Evolutionary conservation across 2,113 vertebrate genomes (phyloP).

Genomic region (Paraplagusia blochii): DNA sequence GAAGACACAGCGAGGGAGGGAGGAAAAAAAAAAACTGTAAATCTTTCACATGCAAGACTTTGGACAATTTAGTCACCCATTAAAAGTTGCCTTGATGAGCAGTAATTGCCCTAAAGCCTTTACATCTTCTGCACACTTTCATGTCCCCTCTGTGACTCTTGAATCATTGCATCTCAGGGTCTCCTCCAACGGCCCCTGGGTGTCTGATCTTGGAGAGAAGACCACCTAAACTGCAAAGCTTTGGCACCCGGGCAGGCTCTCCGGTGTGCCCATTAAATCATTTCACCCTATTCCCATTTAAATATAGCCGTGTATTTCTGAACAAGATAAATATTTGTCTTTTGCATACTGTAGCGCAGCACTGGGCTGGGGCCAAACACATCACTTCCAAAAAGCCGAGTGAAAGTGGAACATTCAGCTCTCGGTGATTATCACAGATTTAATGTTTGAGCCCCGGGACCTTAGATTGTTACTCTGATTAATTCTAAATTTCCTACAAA

Average conservation of each 20-base stretch:
- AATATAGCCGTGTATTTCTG: constrained; percentile 72
- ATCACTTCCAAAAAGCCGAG: constrained; percentile 53
- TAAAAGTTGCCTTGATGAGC: constrained; percentile 64
- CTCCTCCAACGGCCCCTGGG: constrained; percentile 61
- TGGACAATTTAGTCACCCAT: constrained; percentile 61
- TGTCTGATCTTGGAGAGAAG: constrained; percentile 61
- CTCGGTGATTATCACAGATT: constrained; percentile 58
- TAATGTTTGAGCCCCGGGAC: constrained; percentile 43
- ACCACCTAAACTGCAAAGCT: constrained; percentile 73
- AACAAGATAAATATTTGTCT: constrained; percentile 80
- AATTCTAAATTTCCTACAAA: no score
- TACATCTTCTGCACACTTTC: constrained; percentile 62
- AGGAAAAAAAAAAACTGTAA: constrained; percentile 62
- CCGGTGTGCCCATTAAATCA: constrained; percentile 76
- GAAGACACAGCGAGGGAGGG: constrained; percentile 46
- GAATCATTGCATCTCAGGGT: constrained; percentile 69
- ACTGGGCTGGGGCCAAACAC: constrained; percentile 68
- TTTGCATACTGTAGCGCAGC: constrained; percentile 72
- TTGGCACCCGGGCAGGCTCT: constrained; percentile 63
- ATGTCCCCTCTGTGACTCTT: constrained; percentile 63
- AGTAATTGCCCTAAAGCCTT: constrained; percentile 56
- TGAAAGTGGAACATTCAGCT: constrained; percentile 71
- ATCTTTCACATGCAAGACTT: constrained; percentile 57
- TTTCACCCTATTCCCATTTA: constrained; percentile 71
- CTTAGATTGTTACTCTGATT: constrained; percentile 18